Conservation (phyloP, 2,888 invertebrate genomes). For the Ischnus inquisitorius region DNA sequence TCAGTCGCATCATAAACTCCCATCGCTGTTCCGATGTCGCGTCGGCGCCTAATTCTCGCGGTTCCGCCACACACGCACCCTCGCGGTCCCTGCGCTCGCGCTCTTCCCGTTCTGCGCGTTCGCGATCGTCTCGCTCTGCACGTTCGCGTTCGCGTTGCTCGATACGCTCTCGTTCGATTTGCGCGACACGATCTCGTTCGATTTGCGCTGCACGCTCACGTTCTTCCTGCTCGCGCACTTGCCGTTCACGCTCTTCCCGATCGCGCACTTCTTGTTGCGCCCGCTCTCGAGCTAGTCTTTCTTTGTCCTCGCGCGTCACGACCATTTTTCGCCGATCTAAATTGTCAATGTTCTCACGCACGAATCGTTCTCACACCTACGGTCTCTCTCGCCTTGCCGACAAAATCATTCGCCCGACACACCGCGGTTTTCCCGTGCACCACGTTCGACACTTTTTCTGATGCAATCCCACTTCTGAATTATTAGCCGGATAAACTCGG, state of each 20-base stretch:
- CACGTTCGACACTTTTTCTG: neutral
- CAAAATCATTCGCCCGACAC: neutral
- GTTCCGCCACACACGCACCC: too few species aligned
- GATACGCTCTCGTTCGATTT: too few species aligned
- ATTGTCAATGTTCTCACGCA: neutral
- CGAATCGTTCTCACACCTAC: neutral
- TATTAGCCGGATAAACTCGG: too few species aligned
- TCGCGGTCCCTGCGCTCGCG: too few species aligned
- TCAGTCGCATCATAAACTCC: slow-evolving; percentile 77
- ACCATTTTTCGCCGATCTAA: slow-evolving; percentile 24
- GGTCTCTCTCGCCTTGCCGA: neutral
- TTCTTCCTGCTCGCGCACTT: slow-evolving; percentile 24
- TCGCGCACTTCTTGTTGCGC: slow-evolving; percentile 4
- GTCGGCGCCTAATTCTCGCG: slow-evolving; percentile 9
- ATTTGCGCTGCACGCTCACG: too few species aligned
- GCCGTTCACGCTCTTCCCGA: neutral
- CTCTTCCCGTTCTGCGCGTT: too few species aligned
- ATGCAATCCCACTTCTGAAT: slow-evolving; percentile 46
- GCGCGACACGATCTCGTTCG: too few species aligned
- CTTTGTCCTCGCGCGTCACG: slow-evolving; percentile 11
- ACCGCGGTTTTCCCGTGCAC: slow-evolving; percentile 2
- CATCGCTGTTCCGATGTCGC: slow-evolving; percentile 83
- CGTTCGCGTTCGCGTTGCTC: too few species aligned
- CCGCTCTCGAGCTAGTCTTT: neutral
- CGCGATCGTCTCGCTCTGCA: too few species aligned